phyloP scores from a whole-genome alignment of 2,113 vertebrate genomes.

The Neomonachus schauinslandi region DNA sequence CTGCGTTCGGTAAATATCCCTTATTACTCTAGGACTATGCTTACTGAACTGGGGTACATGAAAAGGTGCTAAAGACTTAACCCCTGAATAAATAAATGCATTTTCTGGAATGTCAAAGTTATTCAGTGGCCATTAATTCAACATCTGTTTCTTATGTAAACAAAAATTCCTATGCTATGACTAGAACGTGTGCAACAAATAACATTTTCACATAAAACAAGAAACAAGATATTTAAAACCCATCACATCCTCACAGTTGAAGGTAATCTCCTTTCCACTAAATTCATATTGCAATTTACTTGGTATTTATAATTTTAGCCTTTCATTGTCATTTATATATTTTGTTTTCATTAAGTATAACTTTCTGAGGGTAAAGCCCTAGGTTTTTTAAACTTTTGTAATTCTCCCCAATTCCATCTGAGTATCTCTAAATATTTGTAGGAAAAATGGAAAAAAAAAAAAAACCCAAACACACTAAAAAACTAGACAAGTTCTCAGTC shows the following conservation, averaged over 20 bases:
- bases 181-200: not conserved
- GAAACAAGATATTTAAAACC: not conserved
- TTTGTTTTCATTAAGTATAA: not conserved
- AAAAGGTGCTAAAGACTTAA: not conserved
- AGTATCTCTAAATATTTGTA: not conserved
- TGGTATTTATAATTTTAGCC: not conserved
- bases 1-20: not conserved
- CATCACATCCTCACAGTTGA: not conserved
- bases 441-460: not conserved
- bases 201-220: conserved; percentile 19
- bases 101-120: not conserved
- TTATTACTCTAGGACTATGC: not conserved
- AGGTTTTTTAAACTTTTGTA: not conserved
- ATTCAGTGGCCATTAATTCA: not conserved
- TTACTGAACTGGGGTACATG: not conserved
- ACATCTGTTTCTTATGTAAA: conserved; percentile 7
- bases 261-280: not conserved
- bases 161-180: not conserved
- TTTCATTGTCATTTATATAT: not conserved
- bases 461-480: not conserved
- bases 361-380: not conserved
- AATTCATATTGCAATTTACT: not conserved
- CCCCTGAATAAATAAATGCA: not conserved
- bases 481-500: not conserved
- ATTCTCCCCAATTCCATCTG: not conserved